Evolutionary conservation across 2,113 vertebrate genomes (phyloP).

Genomic region (Addax nasomaculatus): DNA sequence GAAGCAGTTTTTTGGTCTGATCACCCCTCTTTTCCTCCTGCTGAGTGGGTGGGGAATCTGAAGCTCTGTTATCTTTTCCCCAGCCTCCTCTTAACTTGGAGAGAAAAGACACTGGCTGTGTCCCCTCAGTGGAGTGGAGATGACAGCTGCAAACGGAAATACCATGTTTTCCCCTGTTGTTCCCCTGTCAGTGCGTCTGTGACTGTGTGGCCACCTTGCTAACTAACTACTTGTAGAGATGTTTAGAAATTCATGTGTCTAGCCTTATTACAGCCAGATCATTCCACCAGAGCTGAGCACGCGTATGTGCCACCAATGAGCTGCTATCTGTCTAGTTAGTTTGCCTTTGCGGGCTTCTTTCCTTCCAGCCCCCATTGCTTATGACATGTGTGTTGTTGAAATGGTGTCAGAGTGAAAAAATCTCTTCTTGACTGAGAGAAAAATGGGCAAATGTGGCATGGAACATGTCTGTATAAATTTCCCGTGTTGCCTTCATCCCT

Average conservation of each 20-base stretch:
- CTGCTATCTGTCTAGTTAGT: conserved; percentile 76
- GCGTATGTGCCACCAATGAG: conserved; percentile 73
- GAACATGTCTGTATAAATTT: conserved; percentile 41
- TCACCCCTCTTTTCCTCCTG: neutral
- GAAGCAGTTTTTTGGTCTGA: neutral
- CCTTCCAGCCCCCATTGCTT: conserved; percentile 75
- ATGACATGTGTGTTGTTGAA: conserved; percentile 76
- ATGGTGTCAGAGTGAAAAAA: conserved; percentile 68
- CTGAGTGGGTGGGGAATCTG: neutral
- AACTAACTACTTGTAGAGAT: conserved; percentile 76
- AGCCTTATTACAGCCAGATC: conserved; percentile 71
- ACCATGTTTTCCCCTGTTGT: conserved; percentile 65
- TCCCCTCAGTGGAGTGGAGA: conserved; percentile 56
- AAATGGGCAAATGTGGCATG: conserved; percentile 21
- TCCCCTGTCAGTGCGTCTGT: conserved; percentile 59
- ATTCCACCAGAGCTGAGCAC: conserved; percentile 32
- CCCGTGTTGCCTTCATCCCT: neutral
- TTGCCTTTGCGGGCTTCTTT: conserved; percentile 71
- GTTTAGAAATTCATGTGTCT: conserved; percentile 78
- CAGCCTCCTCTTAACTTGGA: conserved; percentile 61
- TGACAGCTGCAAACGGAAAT: conserved; percentile 71
- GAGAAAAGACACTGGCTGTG: conserved; percentile 59
- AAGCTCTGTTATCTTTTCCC: conserved; percentile 47
- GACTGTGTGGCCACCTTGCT: conserved; percentile 49
- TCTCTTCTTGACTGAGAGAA: conserved; percentile 54